Evolutionary conservation across 2,888 invertebrate genomes (phyloP).

Genomic region (Syrista parreyssii): DNA sequence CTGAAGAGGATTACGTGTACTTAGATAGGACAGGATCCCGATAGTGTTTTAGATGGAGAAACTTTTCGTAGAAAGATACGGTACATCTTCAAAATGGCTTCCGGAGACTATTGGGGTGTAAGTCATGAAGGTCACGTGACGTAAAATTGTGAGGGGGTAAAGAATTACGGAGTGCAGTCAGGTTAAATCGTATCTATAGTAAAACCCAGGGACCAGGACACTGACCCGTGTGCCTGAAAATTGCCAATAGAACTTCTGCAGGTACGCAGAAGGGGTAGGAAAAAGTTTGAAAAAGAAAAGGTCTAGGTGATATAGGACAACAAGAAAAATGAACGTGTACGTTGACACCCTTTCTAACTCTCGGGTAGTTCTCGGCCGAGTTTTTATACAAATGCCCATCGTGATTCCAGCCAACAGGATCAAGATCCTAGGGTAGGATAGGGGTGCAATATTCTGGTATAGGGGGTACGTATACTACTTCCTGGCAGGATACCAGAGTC

Average conservation of each 20-base stretch:
- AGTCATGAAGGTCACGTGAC: not conserved
- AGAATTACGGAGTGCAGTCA: not conserved
- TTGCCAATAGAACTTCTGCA: not conserved
- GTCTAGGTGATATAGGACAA: not conserved
- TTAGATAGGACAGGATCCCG: not conserved
- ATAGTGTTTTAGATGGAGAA: not conserved
- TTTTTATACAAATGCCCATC: not conserved
- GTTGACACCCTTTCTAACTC: not conserved
- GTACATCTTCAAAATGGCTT: not conserved
- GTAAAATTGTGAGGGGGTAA: not conserved
- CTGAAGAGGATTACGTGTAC: not conserved
- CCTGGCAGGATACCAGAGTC: not conserved
- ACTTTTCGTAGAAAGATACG: not conserved
- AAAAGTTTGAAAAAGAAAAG: not conserved
- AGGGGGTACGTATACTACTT: not conserved
- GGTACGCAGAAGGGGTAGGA: not conserved
- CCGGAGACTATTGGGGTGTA: not conserved
- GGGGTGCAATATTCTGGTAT: not conserved
- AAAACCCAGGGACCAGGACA: not conserved
- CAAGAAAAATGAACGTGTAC: not conserved
- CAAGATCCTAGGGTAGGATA: not conserved
- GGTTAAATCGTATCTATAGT: not conserved
- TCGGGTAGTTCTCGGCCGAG: not conserved
- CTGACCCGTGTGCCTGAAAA: not conserved
- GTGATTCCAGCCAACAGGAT: not conserved